A percentile compares a stretch with the other conserved stretches of the same genome.
Evolutionary conservation across 2,797 vertebrate genomes (phyloP).

Genomic region (Orestias chungarensis): DNA sequence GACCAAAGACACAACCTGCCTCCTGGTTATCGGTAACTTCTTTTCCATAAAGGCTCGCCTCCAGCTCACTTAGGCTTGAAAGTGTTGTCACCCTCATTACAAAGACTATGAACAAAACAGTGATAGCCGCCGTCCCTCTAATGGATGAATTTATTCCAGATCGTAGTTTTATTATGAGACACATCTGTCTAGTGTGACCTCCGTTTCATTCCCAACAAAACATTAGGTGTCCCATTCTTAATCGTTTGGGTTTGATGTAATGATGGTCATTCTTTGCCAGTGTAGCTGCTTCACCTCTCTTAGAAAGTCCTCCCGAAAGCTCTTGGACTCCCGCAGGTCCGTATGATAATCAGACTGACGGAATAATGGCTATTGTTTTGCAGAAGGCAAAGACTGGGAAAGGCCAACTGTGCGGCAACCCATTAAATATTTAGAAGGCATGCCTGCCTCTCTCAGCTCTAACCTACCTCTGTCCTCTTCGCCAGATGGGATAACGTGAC

Average conservation of each 20-base stretch:
- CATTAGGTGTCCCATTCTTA: background rate
- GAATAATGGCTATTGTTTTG: slow-evolving; percentile 72
- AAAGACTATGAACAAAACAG: background rate
- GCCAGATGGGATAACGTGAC: slow-evolving; percentile 77
- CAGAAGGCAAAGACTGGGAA: slow-evolving; percentile 71
- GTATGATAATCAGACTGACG: slow-evolving; percentile 49
- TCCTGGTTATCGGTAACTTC: background rate
- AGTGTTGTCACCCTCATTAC: background rate
- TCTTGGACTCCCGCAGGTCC: slow-evolving; percentile 26
- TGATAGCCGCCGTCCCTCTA: too few species aligned
- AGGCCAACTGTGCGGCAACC: slow-evolving; percentile 79
- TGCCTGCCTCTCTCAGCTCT: slow-evolving; percentile 74
- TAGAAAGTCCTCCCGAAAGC: too few species aligned
- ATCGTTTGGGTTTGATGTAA: too few species aligned
- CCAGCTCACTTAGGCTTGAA: background rate
- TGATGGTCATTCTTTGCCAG: too few species aligned
- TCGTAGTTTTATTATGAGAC: too few species aligned
- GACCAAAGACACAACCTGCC: background rate
- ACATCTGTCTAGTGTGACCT: too few species aligned
- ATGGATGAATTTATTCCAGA: too few species aligned
- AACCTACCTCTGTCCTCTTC: slow-evolving; percentile 75
- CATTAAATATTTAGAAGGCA: slow-evolving; percentile 84
- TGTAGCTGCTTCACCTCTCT: too few species aligned
- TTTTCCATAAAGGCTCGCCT: background rate
- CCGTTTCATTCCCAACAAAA: background rate